Evolutionary conservation across 1,140 invertebrate species (phyloP).

Genomic region (Plodia interpunctella): DNA sequence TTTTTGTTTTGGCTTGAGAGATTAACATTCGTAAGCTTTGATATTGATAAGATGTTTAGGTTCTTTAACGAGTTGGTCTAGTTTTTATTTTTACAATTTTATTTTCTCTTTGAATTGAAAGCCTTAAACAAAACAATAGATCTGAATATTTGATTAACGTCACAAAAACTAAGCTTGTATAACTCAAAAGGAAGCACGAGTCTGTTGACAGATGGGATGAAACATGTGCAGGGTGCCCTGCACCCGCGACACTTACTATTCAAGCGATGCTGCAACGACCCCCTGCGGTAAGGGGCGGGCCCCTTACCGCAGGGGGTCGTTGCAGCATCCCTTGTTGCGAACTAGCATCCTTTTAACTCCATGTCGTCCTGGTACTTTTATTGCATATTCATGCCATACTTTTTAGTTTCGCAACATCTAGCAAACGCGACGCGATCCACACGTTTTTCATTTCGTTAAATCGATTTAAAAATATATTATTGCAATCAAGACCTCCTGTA

Average conservation of each 20-base stretch:
- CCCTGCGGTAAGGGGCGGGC: no score
- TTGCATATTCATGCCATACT: constrained; percentile 53
- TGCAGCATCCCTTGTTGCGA: constrained; percentile 57
- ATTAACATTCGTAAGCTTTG: no score
- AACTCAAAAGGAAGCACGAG: not conserved
- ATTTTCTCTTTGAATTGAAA: no score
- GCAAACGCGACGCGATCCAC: not conserved
- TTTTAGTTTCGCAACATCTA: constrained; percentile 21
- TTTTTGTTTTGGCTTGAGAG: no score
- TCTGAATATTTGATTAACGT: no score
- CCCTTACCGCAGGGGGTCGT: constrained; percentile 43
- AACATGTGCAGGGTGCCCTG: constrained; percentile 16
- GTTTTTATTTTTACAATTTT: no score
- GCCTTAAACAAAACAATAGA: no score
- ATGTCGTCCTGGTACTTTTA: constrained; percentile 63
- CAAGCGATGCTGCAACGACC: constrained; percentile 21
- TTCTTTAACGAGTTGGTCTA: no score
- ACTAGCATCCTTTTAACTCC: constrained; percentile 35
- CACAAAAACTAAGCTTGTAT: not conserved
- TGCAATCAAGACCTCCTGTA: constrained; percentile 15
- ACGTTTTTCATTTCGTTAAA: not conserved
- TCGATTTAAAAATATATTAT: constrained; percentile 7
- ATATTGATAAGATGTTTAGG: no score
- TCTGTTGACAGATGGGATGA: constrained; percentile 21
- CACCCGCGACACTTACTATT: constrained; percentile 29